Base-by-base conservation (phyloP, 2,113 vertebrate species). In the Psittacula cyanocephala region DNA sequence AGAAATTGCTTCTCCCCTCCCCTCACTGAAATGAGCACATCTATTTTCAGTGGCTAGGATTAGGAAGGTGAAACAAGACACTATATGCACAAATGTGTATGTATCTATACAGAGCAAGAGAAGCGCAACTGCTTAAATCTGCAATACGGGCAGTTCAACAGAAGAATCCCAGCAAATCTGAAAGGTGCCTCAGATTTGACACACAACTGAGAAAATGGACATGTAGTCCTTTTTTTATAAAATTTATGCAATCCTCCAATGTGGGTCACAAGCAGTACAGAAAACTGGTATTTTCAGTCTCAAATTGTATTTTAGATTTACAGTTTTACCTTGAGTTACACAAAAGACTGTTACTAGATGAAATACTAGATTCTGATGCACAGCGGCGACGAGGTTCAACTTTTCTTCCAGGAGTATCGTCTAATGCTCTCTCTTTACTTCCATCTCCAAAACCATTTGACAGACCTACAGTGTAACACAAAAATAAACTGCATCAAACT, bases 351-450 rank as follows among this genome's bases (percentile, higher is more conserved):
- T 98, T 99, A 97, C 99, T 98, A 65, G 99, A 99, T 10, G 99
- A 99, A 97, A 99, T 98, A 97, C 99, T 99, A 80, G 99, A 99
- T 97, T 99, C 99, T 1, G 99, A 99, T 80, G 99, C 99, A 25
- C 99, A 99, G 96, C 99, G 98, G 69, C 99, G 98, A 22, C 99
- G 98, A 65, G 98, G 98, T 83, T 99, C 98, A 63, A 98, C 94
- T 57, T 98, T 98, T 96, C 98, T 97, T 80, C 97, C 97, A 9
- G 97, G 96, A 97, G 97, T 89, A 4, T 98, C 90, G 63, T 98
- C 98, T 70, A 93, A 96, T 52, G 96, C 93, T 97, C 97, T 98
- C 46, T 98, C 98, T 47, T 98, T 98, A 90, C 96, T 97, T 33
- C 98, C 97, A 60, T 98, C 97, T 96, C 98, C 98, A 97, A 99